Evolutionary conservation across 2,113 vertebrate species (phyloP), one percentile per base, ranked within the genome.

Genomic region (Percina caprodes): DNA sequence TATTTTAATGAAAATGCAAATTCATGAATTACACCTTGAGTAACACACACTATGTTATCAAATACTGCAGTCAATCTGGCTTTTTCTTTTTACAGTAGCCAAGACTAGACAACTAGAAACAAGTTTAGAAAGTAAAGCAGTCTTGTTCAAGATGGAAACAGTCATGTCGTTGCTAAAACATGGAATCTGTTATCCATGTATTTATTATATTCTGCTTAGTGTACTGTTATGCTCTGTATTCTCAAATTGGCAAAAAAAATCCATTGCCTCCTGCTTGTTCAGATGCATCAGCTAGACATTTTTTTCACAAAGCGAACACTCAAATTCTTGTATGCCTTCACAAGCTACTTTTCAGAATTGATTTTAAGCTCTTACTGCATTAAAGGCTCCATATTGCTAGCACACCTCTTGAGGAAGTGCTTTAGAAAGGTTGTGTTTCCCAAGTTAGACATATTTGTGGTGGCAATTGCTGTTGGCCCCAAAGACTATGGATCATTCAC

Each of bases 281-380:
- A 69, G 69, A 75, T 39, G 45, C 16, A 77, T 74, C 39, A 62
- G 56, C 51, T 59, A 21, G 62, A 59, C 13, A 59, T 74, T 46
- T 54, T n/a, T n/a, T 21, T 39, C 15, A 51, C n/a, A 51, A 85
- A 54, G 46, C 5, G 2, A 52, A 69, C 74, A 49, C 70, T 69
- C 30, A 26, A 13, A 26, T 55, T 42, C 23, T 45, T 46, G 7
- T 51, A 26, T 69, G 19, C 56, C 33, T 30, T 54, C 35, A 82
- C 21, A 33, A 59, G 49, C 84, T 69, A n/a, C 24, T 54, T 67
- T 61, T 42, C 39, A 66, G 19, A 61, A 74, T 58, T 65, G 63
- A 78, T 74, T 69, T 74, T n/a, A 26, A 59, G 72, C 67, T 71
- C 33, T 80, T 30, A 42, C 58, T 69, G 19, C 51, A 45, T 69